Conservation (phyloP, 2,888 invertebrate species). For the Cheilosia grossa region DNA sequence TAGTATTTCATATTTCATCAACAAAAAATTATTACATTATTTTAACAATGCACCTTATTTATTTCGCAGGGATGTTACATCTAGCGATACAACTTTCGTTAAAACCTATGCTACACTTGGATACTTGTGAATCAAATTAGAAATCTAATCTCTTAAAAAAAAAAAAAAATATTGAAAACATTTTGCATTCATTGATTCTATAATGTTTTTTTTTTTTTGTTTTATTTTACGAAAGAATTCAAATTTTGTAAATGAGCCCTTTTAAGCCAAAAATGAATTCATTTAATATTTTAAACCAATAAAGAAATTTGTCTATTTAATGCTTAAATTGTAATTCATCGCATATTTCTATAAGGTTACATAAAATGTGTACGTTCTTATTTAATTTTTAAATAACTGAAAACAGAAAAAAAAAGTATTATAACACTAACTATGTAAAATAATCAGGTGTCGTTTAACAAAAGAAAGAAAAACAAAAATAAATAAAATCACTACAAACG, state of each 20-base stretch:
- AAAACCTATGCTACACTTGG: conserved; percentile 97
- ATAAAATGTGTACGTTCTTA: conserved; percentile 57
- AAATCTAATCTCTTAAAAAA: conserved; percentile 27
- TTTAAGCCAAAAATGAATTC: conserved; percentile 59
- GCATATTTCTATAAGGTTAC: conserved; percentile 73
- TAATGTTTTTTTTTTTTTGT: conserved; percentile 20
- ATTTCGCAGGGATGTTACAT: conserved; percentile 90
- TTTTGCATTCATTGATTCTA: conserved; percentile 54
- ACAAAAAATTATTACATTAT: background rate
- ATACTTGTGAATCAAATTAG: conserved; percentile 87
- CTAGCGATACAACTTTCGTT: conserved; percentile 94
- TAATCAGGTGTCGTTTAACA: conserved; percentile 58
- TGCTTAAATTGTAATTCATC: conserved; percentile 74
- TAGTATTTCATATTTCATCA: too few relatives aligned
- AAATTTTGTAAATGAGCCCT: conserved; percentile 48
- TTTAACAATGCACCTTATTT: background rate
- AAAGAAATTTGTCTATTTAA: conserved; percentile 59
- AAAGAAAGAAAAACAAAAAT: conserved; percentile 35
- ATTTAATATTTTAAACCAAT: conserved; percentile 57
- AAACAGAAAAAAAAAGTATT: conserved; percentile 8
- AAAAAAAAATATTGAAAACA: conserved; percentile 4
- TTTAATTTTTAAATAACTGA: conserved; percentile 37
- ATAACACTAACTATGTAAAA: conserved; percentile 57
- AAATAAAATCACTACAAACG: conserved; percentile 54
- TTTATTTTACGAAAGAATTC: conserved; percentile 43